Conservation (phyloP, 2,797 vertebrate species). For the Lophius americanus region DNA sequence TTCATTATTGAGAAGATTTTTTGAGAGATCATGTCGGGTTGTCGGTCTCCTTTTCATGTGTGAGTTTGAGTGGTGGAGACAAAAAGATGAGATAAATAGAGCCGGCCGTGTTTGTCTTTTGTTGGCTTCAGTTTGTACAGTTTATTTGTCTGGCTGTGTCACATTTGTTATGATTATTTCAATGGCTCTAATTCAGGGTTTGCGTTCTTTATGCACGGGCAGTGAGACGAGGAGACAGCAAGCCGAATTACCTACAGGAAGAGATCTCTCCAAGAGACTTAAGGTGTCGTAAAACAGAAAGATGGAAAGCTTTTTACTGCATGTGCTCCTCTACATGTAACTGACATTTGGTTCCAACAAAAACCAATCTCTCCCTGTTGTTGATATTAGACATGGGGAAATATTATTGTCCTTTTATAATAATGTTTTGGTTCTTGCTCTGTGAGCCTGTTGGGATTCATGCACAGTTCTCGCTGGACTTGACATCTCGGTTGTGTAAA, state of each 20-base stretch:
- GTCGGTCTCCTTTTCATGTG: not conserved
- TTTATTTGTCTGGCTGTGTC: not conserved
- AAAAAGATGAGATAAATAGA: not conserved
- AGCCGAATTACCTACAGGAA: not conserved
- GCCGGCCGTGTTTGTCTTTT: not conserved
- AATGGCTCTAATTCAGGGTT: not conserved
- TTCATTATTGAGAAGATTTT: too few species aligned
- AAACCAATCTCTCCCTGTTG: too few species aligned
- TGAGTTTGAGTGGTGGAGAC: not conserved
- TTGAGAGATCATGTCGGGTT: too few species aligned
- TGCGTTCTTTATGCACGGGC: not conserved
- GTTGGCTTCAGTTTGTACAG: not conserved
- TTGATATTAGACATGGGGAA: too few species aligned
- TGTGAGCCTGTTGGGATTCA: too few species aligned
- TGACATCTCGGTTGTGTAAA: too few species aligned
- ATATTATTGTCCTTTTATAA: too few species aligned
- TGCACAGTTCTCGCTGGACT: too few species aligned
- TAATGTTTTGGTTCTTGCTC: too few species aligned
- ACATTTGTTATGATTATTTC: conserved; percentile 1
- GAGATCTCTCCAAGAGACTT: not conserved
- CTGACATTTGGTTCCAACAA: too few species aligned
- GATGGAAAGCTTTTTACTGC: not conserved
- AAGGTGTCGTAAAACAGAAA: not conserved
- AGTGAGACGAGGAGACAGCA: conserved; percentile 6
- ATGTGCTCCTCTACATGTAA: too few species aligned